These are phyloP conservation scores for Caradrina kadenii DNA, from an alignment of 2,888 invertebrate genomes.

Conservation along the genomic window DNA sequence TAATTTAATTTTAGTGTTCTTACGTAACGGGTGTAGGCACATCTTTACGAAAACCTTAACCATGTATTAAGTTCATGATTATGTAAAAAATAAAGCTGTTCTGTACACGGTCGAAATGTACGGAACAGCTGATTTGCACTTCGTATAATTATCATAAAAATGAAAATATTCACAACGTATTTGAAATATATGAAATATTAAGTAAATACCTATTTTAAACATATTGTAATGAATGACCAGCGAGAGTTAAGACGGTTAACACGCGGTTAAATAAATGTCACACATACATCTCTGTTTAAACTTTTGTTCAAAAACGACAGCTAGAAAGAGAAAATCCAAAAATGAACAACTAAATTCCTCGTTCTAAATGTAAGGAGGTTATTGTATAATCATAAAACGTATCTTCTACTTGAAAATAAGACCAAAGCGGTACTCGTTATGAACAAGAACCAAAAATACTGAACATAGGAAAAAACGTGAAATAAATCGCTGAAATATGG, in stretches of 20 bases:
- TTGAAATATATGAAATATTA: no score
- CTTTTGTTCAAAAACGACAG: constrained; percentile 8
- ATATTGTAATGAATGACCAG: background rate
- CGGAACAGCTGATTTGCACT: no score
- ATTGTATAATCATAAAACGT: constrained; percentile 35
- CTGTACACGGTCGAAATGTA: no score
- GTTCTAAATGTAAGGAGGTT: constrained; percentile 16
- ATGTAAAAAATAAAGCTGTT: no score
- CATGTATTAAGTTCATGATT: no score
- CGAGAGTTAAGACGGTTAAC: constrained; percentile 14
- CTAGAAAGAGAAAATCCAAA: constrained; percentile 1
- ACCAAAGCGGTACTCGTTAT: background rate
- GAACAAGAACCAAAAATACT: constrained; percentile 14
- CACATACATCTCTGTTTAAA: background rate
- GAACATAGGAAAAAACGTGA: background rate
- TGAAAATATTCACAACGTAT: no score
- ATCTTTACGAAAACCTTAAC: no score
- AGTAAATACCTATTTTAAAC: no score
- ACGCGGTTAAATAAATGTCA: constrained; percentile 9
- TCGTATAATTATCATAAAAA: background rate
- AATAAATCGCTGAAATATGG: constrained; percentile 5
- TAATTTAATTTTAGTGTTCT: background rate
- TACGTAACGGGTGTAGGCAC: background rate
- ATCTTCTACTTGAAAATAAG: constrained; percentile 16
- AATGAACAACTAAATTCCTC: background rate